Conservation (phyloP, 2,888 invertebrate species). For the Drosophila dives region DNA sequence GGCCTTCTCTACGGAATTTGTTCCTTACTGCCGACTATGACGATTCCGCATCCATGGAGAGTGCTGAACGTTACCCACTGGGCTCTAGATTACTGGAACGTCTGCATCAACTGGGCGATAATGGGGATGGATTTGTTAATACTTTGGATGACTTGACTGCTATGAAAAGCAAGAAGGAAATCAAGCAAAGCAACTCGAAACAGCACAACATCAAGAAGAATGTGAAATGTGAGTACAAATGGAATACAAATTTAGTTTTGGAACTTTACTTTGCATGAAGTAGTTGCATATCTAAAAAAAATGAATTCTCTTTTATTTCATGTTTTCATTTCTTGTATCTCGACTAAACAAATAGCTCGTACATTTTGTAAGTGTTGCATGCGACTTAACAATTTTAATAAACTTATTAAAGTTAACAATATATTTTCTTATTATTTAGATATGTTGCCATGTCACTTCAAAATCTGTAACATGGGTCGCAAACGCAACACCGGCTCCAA, state of each 20-base stretch:
- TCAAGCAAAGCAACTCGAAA: constrained; percentile 53
- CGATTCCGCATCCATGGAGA: constrained; percentile 49
- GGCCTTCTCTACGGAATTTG: constrained; percentile 80
- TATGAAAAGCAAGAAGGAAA: constrained; percentile 67
- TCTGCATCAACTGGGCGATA: constrained; percentile 62
- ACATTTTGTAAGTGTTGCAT: constrained; percentile 81
- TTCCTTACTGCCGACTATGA: constrained; percentile 76
- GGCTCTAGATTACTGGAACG: constrained; percentile 62
- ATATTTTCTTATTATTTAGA: constrained; percentile 82
- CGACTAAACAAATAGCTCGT: constrained; percentile 63
- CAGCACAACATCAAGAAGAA: constrained; percentile 83
- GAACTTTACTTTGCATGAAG: constrained; percentile 48
- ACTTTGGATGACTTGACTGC: constrained; percentile 53
- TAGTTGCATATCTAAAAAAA: constrained; percentile 17
- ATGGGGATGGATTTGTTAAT: constrained; percentile 26
- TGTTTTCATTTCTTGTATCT: constrained; percentile 35
- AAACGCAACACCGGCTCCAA: constrained; percentile 85
- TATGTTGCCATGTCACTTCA: constrained; percentile 89
- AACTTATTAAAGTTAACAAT: neutral
- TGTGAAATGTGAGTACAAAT: constrained; percentile 81
- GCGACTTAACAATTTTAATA: constrained; percentile 9
- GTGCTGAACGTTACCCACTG: constrained; percentile 36
- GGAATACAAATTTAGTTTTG: neutral
- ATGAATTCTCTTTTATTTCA: constrained; percentile 35
- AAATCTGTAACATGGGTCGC: constrained; percentile 89